A percentile compares a stretch with the other conserved stretches of the same genome.
phyloP scores from a whole-genome alignment of 2,888 invertebrate genomes.

The Timema cristinae region DNA sequence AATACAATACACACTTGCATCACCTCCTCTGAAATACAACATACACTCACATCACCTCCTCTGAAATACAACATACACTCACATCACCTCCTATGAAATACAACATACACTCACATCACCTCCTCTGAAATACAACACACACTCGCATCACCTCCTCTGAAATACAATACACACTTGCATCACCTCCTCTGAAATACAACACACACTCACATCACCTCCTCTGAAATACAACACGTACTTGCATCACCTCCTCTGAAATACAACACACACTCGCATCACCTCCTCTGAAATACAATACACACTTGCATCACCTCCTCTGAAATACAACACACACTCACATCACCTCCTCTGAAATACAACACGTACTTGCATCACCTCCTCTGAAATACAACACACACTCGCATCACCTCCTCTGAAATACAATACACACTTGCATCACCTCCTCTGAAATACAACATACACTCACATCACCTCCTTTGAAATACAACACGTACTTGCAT shows the following conservation, averaged over 20 bases:
- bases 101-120: too few species aligned
- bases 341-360: constrained; percentile 84
- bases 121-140: constrained; percentile 72
- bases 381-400: too few species aligned
- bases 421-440: too few species aligned
- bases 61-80: constrained; percentile 54
- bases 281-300: constrained; percentile 72
- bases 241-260: too few species aligned
- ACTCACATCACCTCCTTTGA: constrained; percentile 99
- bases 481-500: constrained; percentile 39
- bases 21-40: too few species aligned
- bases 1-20: constrained; percentile 39
- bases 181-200: too few species aligned
- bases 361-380: too few species aligned
- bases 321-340: too few species aligned
- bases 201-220: constrained; percentile 99
- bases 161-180: constrained; percentile 39
- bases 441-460: too few species aligned
- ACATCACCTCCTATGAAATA: too few species aligned
- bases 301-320: too few species aligned
- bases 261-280: too few species aligned
- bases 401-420: constrained; percentile 97
- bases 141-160: constrained; percentile 90
- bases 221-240: constrained; percentile 54
- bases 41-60: constrained; percentile 99